A percentile compares a stretch with the other conserved stretches of the same genome.
Conservation (phyloP, 30 jellyfish, hydroid and myxozoan species). For the Pseudorhiza aurosa region DNA sequence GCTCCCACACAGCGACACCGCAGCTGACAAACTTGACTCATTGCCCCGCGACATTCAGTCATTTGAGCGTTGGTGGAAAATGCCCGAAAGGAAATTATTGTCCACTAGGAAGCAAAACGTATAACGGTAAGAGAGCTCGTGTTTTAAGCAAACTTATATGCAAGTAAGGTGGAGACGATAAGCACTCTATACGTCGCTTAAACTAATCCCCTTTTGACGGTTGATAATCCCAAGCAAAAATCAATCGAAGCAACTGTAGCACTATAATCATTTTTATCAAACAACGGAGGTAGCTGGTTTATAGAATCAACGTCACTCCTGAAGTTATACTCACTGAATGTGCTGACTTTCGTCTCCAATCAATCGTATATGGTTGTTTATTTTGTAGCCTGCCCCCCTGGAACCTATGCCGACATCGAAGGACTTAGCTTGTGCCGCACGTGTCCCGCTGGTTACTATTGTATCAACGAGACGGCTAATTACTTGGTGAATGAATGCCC, state of each 20-base stretch:
- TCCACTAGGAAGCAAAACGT: slow-evolving; percentile 77
- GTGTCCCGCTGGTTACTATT: slow-evolving; percentile 95
- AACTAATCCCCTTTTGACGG: no score
- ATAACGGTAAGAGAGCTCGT: slow-evolving; percentile 48
- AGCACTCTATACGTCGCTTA: no score
- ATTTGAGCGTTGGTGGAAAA: slow-evolving; percentile 88
- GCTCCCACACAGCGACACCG: slow-evolving; percentile 85
- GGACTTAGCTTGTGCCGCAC: slow-evolving; percentile 79
- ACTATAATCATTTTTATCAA: no score
- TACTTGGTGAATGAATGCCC: slow-evolving; percentile 86
- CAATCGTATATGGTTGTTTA: no score
- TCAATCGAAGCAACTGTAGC: no score
- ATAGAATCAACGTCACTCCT: no score
- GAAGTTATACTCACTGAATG: no score
- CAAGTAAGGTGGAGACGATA: no score
- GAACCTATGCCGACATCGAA: slow-evolving; percentile 75
- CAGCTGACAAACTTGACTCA: slow-evolving; percentile 89
- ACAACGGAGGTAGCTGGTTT: no score
- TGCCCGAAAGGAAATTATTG: slow-evolving; percentile 93
- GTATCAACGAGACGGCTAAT: slow-evolving; percentile 81
- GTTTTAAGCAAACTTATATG: no score
- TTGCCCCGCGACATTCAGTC: slow-evolving; percentile 86
- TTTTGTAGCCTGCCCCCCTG: slow-evolving; percentile 80
- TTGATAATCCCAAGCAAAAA: no score
- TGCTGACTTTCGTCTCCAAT: no score